Percentiles rank a stretch among this genome's conserved stretches.
Evolutionary conservation across 2,888 invertebrate genomes (phyloP).

Genomic region (Lasioglossum lativentre): DNA sequence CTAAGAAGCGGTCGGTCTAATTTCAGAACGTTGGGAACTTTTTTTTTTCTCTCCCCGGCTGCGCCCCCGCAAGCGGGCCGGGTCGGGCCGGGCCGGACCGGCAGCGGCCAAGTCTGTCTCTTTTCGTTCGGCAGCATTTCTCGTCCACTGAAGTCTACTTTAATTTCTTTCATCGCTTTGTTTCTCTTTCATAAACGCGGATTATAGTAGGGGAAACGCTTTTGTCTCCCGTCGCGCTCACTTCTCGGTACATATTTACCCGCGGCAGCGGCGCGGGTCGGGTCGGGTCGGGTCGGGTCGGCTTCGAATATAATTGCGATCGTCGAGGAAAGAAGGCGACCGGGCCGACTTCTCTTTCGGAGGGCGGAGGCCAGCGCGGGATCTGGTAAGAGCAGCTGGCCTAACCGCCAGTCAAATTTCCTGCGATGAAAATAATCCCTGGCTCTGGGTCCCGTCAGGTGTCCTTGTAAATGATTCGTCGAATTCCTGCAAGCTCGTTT

Average conservation of each 20-base stretch:
- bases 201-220: conserved; percentile 52
- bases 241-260: conserved; percentile 59
- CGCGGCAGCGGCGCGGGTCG: conserved; percentile 18
- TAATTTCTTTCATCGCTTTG: conserved; percentile 60
- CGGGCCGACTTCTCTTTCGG: neutral
- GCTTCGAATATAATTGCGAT: conserved; percentile 60
- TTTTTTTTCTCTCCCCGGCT: neutral
- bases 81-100: neutral
- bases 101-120: neutral
- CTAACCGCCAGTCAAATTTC: conserved; percentile 43
- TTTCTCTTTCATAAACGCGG: conserved; percentile 61
- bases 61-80: neutral
- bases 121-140: conserved; percentile 30
- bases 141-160: conserved; percentile 50
- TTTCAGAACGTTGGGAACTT: conserved; percentile 39
- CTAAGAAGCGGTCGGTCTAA: conserved; percentile 61
- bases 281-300: conserved; percentile 25
- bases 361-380: neutral
- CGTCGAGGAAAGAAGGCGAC: conserved; percentile 28
- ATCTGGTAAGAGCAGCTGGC: neutral
- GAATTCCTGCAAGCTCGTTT: conserved; percentile 38
- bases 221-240: conserved; percentile 57
- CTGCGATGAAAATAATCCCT: conserved; percentile 52
- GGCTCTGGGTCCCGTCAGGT: conserved; percentile 33
- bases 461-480: conserved; percentile 52